Base-by-base conservation (phyloP, 2,113 vertebrate species). In the Hypocryptadius cinnamomeus region DNA sequence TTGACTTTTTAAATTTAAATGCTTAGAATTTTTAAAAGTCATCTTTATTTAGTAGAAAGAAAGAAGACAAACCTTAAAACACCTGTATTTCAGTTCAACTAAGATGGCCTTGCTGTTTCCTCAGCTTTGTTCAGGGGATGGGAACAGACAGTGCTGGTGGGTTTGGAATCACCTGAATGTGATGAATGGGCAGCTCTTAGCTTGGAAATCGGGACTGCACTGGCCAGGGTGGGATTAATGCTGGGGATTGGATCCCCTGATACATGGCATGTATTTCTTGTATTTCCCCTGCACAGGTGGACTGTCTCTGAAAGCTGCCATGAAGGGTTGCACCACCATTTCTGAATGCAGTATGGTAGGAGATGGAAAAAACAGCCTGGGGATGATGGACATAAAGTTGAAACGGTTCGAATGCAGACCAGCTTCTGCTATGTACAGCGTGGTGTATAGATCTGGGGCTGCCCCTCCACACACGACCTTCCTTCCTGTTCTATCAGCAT, bases 311-410 rank as follows among this genome's bases (percentile, higher is more conserved):
- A 94, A 96, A 84, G 83, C 88, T 22, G 92, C 95, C 40, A 92
- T 90, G 91, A 96, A 94, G 39, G 96, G 96, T 10, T 96, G 95
- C 48, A 94, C 95, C 40, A 95, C 90, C 7, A 14, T 90, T 70
- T 90, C 92, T 39, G 94, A 96, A 86, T 96, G 94, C 86, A 84
- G 1, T 45, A 61, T 80, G 40, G 77, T 70, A 71, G 86, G 86
- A 87, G 77, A 89, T 15, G 86, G 80, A n/a, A 95, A 86, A 79
- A 84, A 22, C 37, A 95, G 33, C 31, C 44, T 95, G 69, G 83
- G 79, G 5, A 11, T 59, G 33, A 74, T 86, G 39, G 85, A 92
- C 65, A 74, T 96, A 51, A 92, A 94, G 35, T 28, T 96, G 64
- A 95, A 18, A 60, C 22, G 8, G 9, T 94, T 96, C 61, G 48